phyloP scores from a whole-genome alignment of 1,140 invertebrate genomes.

The Aphelinus atriplicis region DNA sequence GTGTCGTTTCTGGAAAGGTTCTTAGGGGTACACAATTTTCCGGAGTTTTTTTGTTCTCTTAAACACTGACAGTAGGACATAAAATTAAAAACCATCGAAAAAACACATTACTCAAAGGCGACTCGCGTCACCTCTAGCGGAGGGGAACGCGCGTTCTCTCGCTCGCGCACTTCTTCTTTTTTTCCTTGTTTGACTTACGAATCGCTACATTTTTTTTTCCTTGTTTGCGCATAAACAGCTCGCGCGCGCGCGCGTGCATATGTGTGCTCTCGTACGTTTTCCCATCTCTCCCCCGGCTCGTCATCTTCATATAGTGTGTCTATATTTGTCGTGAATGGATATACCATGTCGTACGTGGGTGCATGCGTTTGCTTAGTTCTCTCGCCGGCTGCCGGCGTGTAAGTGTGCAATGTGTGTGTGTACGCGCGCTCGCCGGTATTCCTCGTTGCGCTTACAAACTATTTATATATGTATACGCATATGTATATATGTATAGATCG shows the following conservation, averaged over 20 bases:
- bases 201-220: neutral
- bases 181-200: neutral
- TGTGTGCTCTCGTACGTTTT: neutral
- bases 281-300: neutral
- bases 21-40: conserved; percentile 30
- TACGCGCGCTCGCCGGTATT: neutral
- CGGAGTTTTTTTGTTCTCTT: conserved; percentile 20
- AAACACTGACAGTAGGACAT: conserved; percentile 28
- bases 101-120: neutral
- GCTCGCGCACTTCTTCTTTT: neutral
- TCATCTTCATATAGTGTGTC: no score
- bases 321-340: no score
- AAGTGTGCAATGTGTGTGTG: neutral
- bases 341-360: no score
- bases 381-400: neutral
- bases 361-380: no score
- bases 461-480: neutral
- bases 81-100: conserved; percentile 21
- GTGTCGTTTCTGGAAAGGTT: conserved; percentile 37
- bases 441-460: neutral
- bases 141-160: neutral
- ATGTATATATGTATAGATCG: neutral
- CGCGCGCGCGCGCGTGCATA: no score
- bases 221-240: no score
- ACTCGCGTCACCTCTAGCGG: no score